Percentiles rank a stretch among this genome's conserved stretches.
These are phyloP conservation scores for Pherbina coryleti DNA, from an alignment of 2,888 invertebrate species.

Conservation along the genomic window DNA sequence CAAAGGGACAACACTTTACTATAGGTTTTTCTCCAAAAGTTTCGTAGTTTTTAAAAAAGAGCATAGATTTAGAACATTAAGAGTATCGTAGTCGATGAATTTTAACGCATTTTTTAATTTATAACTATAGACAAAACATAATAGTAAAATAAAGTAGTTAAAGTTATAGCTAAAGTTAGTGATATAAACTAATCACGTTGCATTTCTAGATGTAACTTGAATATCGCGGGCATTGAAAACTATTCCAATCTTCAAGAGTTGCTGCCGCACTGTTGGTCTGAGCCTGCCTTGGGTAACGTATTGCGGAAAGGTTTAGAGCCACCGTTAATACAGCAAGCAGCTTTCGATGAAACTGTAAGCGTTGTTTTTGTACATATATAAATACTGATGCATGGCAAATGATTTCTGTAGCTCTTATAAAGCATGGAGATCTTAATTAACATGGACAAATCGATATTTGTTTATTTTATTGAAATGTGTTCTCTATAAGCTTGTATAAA, in stretches of 20 bases:
- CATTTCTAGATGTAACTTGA: slow-evolving; percentile 73
- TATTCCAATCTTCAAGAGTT: slow-evolving; percentile 78
- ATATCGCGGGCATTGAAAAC: slow-evolving; percentile 85
- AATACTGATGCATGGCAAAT: neutral
- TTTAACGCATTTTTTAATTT: too few relatives aligned
- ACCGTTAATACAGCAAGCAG: slow-evolving; percentile 86
- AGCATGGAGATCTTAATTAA: neutral
- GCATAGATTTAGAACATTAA: too few relatives aligned
- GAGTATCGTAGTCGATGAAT: too few relatives aligned
- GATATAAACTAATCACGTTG: too few relatives aligned
- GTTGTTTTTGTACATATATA: neutral
- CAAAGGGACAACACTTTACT: neutral
- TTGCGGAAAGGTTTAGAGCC: slow-evolving; percentile 79
- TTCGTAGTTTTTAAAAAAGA: too few relatives aligned
- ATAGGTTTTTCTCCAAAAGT: too few relatives aligned
- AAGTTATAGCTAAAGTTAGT: too few relatives aligned
- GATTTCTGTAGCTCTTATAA: neutral
- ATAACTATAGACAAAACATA: too few relatives aligned
- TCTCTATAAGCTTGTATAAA: neutral
- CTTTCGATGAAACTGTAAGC: slow-evolving; percentile 81
- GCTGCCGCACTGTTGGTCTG: slow-evolving; percentile 82
- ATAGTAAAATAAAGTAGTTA: too few relatives aligned
- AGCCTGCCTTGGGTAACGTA: slow-evolving; percentile 76
- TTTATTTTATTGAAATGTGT: neutral
- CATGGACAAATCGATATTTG: neutral